phyloP scores from a whole-genome alignment of 2,113 vertebrate species.

The Erythrolamprus reginae region DNA sequence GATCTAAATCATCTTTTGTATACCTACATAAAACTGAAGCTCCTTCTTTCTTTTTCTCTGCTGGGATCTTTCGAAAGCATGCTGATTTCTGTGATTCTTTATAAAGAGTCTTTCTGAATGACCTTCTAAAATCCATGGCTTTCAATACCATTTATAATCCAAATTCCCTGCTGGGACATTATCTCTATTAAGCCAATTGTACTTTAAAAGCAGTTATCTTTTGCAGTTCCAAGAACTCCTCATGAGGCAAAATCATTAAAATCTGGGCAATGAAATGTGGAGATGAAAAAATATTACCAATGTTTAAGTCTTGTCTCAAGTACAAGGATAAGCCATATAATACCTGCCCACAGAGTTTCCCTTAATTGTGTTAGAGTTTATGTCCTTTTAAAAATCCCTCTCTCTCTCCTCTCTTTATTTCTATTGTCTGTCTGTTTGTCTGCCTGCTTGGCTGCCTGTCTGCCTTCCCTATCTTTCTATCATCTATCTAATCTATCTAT shows the following conservation, averaged over 20 bases:
- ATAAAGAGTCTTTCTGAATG: background rate
- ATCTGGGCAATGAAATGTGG: background rate
- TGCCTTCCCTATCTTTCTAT: background rate
- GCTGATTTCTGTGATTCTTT: background rate
- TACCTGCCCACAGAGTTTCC: background rate
- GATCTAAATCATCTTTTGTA: background rate
- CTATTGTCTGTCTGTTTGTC: fast-evolving
- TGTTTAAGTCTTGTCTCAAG: background rate
- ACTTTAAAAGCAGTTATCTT: background rate
- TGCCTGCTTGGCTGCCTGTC: background rate
- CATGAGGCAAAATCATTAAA: background rate
- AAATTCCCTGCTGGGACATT: background rate
- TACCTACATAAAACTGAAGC: background rate
- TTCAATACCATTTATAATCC: background rate
- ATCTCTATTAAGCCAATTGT: background rate
- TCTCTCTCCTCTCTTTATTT: background rate
- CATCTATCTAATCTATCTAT: too few species aligned
- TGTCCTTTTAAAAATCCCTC: background rate
- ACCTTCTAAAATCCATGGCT: background rate
- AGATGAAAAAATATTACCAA: background rate
- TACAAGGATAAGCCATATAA: background rate
- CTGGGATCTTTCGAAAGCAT: background rate
- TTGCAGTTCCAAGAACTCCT: background rate
- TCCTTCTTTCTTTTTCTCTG: background rate
- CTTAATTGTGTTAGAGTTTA: background rate